A percentile compares a stretch with the other conserved stretches of the same genome.
phyloP scores from a whole-genome alignment of 2,888 invertebrate species.

The Microctonus aethiopoides region DNA sequence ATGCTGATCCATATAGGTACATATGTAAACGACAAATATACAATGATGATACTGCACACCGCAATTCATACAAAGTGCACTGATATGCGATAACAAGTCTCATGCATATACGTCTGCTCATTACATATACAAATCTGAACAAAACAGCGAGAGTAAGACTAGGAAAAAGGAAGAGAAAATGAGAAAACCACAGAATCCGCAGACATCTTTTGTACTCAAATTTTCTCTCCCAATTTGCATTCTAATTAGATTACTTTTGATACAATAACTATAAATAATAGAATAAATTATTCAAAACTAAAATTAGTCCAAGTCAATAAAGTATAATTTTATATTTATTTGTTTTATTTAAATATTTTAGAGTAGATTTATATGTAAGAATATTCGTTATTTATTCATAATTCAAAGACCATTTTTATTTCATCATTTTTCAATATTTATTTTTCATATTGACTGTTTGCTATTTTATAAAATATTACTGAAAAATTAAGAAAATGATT shows the following conservation, averaged over 20 bases:
- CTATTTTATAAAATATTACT: too few relatives aligned
- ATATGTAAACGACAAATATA: conserved; percentile 7
- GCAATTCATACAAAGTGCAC: background rate
- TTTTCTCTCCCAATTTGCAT: background rate
- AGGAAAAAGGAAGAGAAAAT: background rate
- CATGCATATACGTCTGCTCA: background rate
- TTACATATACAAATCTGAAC: too few relatives aligned
- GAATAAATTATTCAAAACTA: too few relatives aligned
- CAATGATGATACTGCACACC: background rate
- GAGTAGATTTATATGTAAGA: too few relatives aligned
- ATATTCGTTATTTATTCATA: too few relatives aligned
- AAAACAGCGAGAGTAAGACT: background rate
- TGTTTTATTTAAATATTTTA: too few relatives aligned
- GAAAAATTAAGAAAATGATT: too few relatives aligned
- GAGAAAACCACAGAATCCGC: background rate
- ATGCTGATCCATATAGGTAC: background rate
- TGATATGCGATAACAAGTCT: conserved; percentile 8
- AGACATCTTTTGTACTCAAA: background rate
- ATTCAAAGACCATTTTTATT: too few relatives aligned
- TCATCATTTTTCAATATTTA: too few relatives aligned
- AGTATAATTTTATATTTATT: too few relatives aligned
- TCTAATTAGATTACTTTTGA: background rate
- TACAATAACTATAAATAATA: background rate
- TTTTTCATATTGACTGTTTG: too few relatives aligned
- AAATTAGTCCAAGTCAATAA: too few relatives aligned